Conservation (phyloP, 1,140 invertebrate genomes). For the Pomacea maculata region DNA sequence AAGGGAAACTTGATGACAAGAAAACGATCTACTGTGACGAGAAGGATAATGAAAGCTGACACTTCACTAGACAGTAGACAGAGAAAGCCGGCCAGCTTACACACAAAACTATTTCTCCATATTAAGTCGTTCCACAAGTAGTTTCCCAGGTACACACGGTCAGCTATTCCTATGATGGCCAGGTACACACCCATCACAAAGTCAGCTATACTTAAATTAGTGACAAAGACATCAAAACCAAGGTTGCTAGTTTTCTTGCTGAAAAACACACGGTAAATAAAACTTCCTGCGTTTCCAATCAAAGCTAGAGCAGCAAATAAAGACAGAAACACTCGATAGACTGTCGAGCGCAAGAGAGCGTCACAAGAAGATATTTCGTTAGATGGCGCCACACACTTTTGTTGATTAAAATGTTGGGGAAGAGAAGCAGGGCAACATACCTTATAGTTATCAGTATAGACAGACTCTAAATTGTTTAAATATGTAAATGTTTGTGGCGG, state of each 20-base stretch:
- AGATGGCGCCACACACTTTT: background rate
- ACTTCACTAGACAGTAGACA: no score
- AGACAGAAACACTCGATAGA: conserved; percentile 4
- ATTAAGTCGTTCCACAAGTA: conserved; percentile 8
- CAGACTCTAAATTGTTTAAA: background rate
- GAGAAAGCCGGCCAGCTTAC: background rate
- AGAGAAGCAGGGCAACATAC: conserved; percentile 4
- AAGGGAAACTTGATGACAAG: no score
- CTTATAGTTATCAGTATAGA: conserved; percentile 17
- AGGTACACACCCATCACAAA: conserved; percentile 16
- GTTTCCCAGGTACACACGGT: background rate
- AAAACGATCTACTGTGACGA: no score
- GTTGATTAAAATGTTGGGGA: background rate
- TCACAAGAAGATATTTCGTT: conserved; percentile 14
- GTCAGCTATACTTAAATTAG: conserved; percentile 7
- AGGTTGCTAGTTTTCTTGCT: background rate
- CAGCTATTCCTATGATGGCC: conserved; percentile 7
- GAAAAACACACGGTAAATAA: background rate
- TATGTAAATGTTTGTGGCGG: background rate
- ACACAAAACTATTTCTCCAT: conserved; percentile 4
- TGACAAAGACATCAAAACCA: conserved; percentile 5
- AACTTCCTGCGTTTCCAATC: background rate
- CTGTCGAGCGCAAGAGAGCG: background rate
- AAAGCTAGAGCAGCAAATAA: background rate
- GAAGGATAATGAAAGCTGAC: no score